Percentiles rank a stretch among this genome's conserved stretches.
Evolutionary conservation across 2,113 vertebrate genomes (phyloP).

Genomic region (Trichechus manatus): DNA sequence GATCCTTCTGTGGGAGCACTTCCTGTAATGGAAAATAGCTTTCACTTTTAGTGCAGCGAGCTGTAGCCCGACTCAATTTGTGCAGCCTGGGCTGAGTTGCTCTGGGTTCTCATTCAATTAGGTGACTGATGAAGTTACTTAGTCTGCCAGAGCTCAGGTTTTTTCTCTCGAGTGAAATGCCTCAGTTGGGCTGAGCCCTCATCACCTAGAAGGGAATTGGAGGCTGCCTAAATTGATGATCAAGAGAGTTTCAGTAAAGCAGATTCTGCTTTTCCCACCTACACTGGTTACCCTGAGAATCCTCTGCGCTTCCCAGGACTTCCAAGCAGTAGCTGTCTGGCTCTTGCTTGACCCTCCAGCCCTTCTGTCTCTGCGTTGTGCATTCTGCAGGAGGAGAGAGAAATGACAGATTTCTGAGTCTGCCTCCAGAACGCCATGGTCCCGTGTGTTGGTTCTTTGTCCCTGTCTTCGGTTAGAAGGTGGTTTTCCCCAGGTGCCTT

Average conservation of each 20-base stretch:
- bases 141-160: constrained; percentile 60
- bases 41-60: constrained; percentile 78
- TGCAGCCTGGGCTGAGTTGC: constrained; percentile 74
- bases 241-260: background rate
- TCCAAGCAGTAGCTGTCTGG: background rate
- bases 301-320: background rate
- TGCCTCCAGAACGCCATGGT: background rate
- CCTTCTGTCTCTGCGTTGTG: background rate
- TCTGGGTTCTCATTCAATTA: constrained; percentile 83
- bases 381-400: background rate
- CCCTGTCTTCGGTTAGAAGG: background rate
- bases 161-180: constrained; percentile 14
- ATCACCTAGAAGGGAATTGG: background rate
- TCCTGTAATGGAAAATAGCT: constrained; percentile 83
- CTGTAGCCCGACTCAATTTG: constrained; percentile 78
- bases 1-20: constrained; percentile 82
- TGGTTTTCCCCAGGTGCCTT: background rate
- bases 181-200: background rate
- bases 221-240: background rate
- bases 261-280: background rate
- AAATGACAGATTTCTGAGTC: background rate
- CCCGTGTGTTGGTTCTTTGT: background rate
- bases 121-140: constrained; percentile 79
- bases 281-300: background rate
- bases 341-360: background rate